phyloP scores from a whole-genome alignment of 1,140 invertebrate genomes.

The Wasmannia auropunctata region DNA sequence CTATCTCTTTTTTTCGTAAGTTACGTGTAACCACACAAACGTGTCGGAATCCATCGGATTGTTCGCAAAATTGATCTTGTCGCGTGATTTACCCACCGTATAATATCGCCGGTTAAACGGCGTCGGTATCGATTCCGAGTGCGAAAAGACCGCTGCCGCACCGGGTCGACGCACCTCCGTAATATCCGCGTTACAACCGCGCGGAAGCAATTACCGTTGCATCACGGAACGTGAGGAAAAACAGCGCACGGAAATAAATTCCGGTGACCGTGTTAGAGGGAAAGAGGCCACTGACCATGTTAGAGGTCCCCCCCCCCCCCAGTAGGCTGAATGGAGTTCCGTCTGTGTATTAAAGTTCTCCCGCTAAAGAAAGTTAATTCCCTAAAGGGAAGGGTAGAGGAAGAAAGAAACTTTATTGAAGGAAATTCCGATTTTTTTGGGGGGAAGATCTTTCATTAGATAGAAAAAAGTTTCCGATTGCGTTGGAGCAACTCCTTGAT shows the following conservation, averaged over 20 bases:
- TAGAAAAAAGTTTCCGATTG: not conserved
- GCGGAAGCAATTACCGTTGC: conserved; percentile 35
- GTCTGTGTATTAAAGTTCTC: not conserved
- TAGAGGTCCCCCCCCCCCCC: not conserved
- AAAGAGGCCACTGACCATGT: conserved; percentile 33
- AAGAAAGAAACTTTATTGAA: not conserved
- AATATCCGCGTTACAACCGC: conserved; percentile 32
- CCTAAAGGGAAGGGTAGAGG: not conserved
- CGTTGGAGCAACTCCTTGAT: not conserved
- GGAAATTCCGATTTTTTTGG: not conserved
- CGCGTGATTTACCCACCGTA: not conserved
- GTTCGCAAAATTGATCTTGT: not conserved
- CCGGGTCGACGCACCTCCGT: conserved; percentile 43
- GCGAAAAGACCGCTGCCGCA: conserved; percentile 24
- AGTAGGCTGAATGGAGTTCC: not conserved
- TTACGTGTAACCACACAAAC: not conserved
- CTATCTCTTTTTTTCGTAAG: not conserved
- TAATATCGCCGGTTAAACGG: conserved; percentile 11
- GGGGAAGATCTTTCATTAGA: not conserved
- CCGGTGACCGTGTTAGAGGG: conserved; percentile 20
- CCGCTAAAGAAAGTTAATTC: not conserved
- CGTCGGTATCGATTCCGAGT: conserved; percentile 17
- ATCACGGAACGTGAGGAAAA: conserved; percentile 20
- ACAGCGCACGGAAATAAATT: conserved; percentile 22
- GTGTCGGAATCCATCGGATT: not conserved